Base-by-base conservation (phyloP, 2,888 invertebrate genomes). In the Melangyna quadrimaculata region DNA sequence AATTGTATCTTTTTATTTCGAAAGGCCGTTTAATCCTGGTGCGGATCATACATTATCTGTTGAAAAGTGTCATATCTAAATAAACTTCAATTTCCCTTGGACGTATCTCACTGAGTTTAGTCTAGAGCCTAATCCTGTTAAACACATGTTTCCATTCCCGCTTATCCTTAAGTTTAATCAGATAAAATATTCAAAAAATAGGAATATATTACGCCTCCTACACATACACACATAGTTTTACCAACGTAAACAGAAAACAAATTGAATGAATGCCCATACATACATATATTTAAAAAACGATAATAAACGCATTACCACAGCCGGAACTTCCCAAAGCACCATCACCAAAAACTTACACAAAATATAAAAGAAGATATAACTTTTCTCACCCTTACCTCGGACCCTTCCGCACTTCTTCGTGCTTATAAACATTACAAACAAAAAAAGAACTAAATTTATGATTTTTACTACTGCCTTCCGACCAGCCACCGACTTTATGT, bases 361-460 rank as follows among this genome's bases (percentile, higher is more conserved):
- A 61, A 75, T 65, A 27, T 14, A 24, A 67, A 67, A 67, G n/a
- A 61, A 61, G 67, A 72, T 77, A 80, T 55, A 51, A 67, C 35
- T 67, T 59, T 59, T 59, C 59, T 19, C 59, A 59, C 35, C 37
- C 59, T 35, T 14, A 2, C 0, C 9, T 29, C 12, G 9, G n/a
- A 61, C 7, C 37, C 57, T 29, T 67, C 48, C 48, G 37, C n/a
- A 24, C 55, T 32, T 24, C n/a, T 22, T 40, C 65, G 24, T 45
- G 55, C 63, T 69, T 63, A 65, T 32, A 32, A 29, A 37, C 19
- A 29, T n/a, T n/a, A n/a, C n/a, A n/a, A n/a, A n/a, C n/a, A n/a
- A n/a, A n/a, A n/a, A n/a, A n/a, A n/a, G n/a, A 80, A 84, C 77
- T 72, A 78, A 72, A 78, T 78, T 80, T 81, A 86, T 73, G 57